Evolutionary conservation across 2,888 invertebrate species (phyloP), one percentile per base, ranked within the genome.

Genomic region (Patella pellucida): DNA sequence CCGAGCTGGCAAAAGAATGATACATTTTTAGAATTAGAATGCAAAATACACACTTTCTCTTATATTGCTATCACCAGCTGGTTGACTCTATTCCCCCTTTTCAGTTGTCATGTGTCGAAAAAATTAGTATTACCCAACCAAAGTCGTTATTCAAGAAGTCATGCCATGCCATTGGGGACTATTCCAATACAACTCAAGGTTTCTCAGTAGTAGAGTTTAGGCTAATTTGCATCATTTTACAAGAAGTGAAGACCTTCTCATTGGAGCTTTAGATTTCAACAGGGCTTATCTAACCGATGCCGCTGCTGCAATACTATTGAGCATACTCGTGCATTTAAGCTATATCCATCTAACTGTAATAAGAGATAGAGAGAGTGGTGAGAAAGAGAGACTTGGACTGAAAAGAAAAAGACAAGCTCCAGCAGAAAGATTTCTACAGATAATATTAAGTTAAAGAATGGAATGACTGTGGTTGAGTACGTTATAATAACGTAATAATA

Each of bases 1-100:
- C 86, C 69, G 85, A 81, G 75, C 85, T 84, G 82, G 74, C 83
- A 83, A 73, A 76, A 67, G 77, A 73, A 74, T 71, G 69, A 74
- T 71, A 69, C 69, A 77, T 74, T 67, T 70, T 70, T 50, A 71
- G 70, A 54, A 41, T 41, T 41, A 41, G 41, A 41, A 41, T 41
- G 41, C 41, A 41, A 41, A 41, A 41, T 41, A 41, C 41, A 41
- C 41, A 41, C 41, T 41, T 41, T 41, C 41, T 41, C 41, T 41
- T 41, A 41, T 41, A 41, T 41, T 41, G 9, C 41, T 41, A 41
- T 41, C 41, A 9, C 41, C 41, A 41, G 41, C 41, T 41, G 41
- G 41, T 41, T 41, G 41, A 41, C 41, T 41, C 41, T 41, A 41
- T 41, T 41, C 41, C 41, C 41, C 41, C 41, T 41, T 41, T 41